Evolutionary conservation across 2,113 vertebrate species (phyloP).

Genomic region (Telmatochromis bifrenatus): DNA sequence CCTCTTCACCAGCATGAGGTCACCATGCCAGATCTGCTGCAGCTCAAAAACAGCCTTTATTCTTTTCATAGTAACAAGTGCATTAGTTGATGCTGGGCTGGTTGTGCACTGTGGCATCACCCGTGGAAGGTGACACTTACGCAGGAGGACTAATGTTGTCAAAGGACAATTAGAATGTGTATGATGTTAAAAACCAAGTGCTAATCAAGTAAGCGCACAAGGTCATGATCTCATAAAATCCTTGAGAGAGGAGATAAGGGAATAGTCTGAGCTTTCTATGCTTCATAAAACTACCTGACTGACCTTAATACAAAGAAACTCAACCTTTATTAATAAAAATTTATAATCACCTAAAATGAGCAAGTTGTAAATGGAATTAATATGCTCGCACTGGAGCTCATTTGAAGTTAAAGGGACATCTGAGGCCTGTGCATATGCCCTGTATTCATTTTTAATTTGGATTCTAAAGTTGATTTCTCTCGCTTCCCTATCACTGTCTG

Average conservation of each 20-base stretch:
- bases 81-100: neutral
- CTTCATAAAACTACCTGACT: neutral
- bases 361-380: neutral
- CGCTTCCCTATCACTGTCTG: neutral
- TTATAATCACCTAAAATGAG: neutral
- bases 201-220: neutral
- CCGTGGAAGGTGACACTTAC: neutral
- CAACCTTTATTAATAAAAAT: neutral
- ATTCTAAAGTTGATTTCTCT: neutral
- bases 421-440: neutral
- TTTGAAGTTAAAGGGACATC: neutral
- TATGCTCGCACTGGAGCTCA: neutral
- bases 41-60: neutral
- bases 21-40: neutral
- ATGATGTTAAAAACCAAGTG: neutral
- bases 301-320: neutral
- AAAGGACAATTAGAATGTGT: neutral
- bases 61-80: neutral
- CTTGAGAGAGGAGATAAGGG: neutral
- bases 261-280: neutral
- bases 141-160: neutral
- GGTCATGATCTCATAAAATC: constrained; percentile 2
- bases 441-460: neutral
- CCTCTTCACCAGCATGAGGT: neutral
- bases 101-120: neutral